Base-by-base conservation (phyloP, 1,140 invertebrate species). In the Ruditapes philippinarum region DNA sequence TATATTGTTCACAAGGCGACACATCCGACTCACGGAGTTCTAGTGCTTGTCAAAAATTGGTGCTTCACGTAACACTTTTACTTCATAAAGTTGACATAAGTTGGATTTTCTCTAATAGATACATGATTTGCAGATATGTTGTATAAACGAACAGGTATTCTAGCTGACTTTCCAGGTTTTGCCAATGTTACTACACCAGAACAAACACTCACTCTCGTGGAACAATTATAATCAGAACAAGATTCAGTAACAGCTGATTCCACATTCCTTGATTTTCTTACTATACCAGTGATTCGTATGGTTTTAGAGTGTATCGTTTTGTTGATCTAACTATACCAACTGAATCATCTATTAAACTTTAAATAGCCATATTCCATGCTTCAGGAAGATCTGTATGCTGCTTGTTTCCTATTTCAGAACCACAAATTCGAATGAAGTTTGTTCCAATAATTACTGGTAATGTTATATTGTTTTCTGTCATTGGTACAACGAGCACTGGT, bases 61-160 rank as follows among this genome's bases (percentile, higher is more conserved):
- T 11, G 22, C 22, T 25, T 33, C 31, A 17, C 76, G 4, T 28
- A 79, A 28, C 4, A 79, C 45, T 45, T 79, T 79, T 4, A 79
- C 76, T 49, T 79, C 76, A 40, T 45, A 42, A 7, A 79, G 28
- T 36, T 79, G 28, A 79, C 40, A 79, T 5, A 49, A 25, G 14
- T n/a, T 36, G 4, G 38, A 25, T 54, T 45, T 79, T 22, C 38
- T 17, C n/a, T 14, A 54, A 49, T 28, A 9, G 70, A 74, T 12
- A 74, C n/a, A 17, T 12, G 70, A 14, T 79, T 79, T 22, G 76
- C 45, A 49, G 76, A 79, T 19, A 79, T 42, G 40, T 79, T 45
- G 33, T 9, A 79, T 12, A 79, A 5, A 49, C 76, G 31, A 54
- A 79, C 76, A 25, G 76, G 76, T 11, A 49, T 28, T 79, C 76